Base-by-base conservation (phyloP, 2,888 invertebrate species). In the Mythimna vitellina region DNA sequence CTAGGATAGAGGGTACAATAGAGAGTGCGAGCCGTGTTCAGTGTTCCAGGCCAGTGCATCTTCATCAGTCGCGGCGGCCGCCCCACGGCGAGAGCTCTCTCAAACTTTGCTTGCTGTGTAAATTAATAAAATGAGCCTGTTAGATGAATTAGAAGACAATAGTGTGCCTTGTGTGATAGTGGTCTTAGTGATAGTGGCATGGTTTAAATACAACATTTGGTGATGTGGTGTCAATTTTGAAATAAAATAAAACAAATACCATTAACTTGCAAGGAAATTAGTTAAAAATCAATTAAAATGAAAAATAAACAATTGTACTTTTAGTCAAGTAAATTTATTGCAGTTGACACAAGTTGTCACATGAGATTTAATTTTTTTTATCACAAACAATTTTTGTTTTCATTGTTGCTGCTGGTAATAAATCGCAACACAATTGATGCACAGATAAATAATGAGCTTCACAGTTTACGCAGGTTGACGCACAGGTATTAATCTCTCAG, bases 1-100 rank as follows among this genome's bases (percentile, higher is more conserved):
- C 86, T 85, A 87, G 85, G 76, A 85, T 83, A 85, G 76, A 85
- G 86, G 87, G 85, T 78, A 81, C 83, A 85, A 81, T 73, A 85
- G 86, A 84, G 86, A 84, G 89, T 88, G 88, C 88, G 90, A 90
- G 91, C 90, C 86, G 94, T 95, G 96, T 89, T 93, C 95, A 95
- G 76, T 95, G 95, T 95, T 96, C 96, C 96, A 93, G 82, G 87
- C 91, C 93, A 94, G 88, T 95, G 94, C 89, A 73, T 91, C 91
- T 89, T 90, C 92, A 93, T 92, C 94, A 92, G 91, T 91, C 90
- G 91, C 87, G 87, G 92, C 90, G 89, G 85, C 84, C 88, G 89
- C 89, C 89, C 83, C 89, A 89, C 89, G 88, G 90, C 87, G 77
- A 86, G 89, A 78, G 82, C 81, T 80, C 83, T 83, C 84, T 80